phyloP scores from a whole-genome alignment of 2,113 vertebrate species.

The Stegastes partitus region DNA sequence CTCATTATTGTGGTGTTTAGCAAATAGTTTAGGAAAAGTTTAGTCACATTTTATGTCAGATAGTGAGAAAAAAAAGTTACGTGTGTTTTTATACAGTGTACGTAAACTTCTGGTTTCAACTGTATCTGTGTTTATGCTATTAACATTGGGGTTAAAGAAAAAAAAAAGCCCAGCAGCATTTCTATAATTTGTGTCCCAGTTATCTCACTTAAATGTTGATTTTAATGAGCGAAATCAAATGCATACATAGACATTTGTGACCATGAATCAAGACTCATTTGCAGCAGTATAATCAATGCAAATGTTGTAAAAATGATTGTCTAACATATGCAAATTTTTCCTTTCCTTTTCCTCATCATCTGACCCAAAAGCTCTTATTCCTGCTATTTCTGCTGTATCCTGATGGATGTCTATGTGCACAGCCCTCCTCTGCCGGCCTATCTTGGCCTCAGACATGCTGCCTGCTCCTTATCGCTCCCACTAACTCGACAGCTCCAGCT shows the following conservation, averaged over 20 bases:
- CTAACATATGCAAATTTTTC: not conserved
- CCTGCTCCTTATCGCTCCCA: constrained; percentile 10
- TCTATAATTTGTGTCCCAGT: not conserved
- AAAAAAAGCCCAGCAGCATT: too few species aligned
- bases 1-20: too few species aligned
- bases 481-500: constrained; percentile 43
- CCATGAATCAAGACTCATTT: not conserved
- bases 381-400: not conserved
- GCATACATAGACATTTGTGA: too few species aligned
- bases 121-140: too few species aligned
- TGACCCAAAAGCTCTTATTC: not conserved
- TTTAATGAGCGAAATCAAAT: not conserved
- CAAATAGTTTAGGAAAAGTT: too few species aligned
- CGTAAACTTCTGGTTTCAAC: too few species aligned
- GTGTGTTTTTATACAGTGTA: too few species aligned
- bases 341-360: too few species aligned
- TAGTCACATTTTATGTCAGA: too few species aligned
- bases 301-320: too few species aligned
- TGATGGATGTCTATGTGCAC: not conserved
- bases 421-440: not conserved
- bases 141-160: too few species aligned
- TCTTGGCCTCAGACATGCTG: constrained; percentile 1
- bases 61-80: too few species aligned
- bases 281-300: not conserved
- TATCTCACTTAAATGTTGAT: not conserved